Percentiles rank a stretch among this genome's conserved stretches.
Conservation (phyloP, 2,888 invertebrate genomes). For the Hedychridium roseum region DNA sequence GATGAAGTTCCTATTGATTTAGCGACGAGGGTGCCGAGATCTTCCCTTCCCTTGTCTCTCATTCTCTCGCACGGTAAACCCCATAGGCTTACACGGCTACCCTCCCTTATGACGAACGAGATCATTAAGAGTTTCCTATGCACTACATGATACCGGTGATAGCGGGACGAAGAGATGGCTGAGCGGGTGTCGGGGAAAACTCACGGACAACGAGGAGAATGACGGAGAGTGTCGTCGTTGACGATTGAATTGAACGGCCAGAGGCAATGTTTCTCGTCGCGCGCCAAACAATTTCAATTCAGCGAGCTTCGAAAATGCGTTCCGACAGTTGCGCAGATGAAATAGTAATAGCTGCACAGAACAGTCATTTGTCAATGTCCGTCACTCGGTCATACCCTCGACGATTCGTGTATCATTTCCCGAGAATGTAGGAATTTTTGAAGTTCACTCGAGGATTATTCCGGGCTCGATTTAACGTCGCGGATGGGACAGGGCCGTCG, state of each 20-base stretch:
- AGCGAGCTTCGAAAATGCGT: too few relatives aligned
- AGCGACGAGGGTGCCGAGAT: constrained; percentile 48
- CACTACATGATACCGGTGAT: constrained; percentile 11
- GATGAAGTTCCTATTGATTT: constrained; percentile 56
- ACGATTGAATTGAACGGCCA: background rate
- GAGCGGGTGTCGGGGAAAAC: background rate
- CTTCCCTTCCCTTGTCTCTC: constrained; percentile 20
- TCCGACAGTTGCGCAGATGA: too few relatives aligned
- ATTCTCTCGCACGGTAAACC: constrained; percentile 1
- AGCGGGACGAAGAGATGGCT: background rate
- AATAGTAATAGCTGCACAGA: too few relatives aligned
- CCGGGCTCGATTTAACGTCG: too few relatives aligned
- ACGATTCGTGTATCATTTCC: too few relatives aligned
- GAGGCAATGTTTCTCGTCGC: too few relatives aligned
- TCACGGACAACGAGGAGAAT: background rate
- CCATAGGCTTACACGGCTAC: constrained; percentile 18
- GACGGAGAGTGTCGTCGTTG: background rate
- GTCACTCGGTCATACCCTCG: too few relatives aligned
- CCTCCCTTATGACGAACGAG: constrained; percentile 29
- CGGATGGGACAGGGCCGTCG: too few relatives aligned
- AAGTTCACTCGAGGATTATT: too few relatives aligned
- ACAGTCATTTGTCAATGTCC: too few relatives aligned
- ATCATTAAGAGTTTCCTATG: constrained; percentile 48
- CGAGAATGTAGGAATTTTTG: too few relatives aligned
- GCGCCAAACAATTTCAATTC: too few relatives aligned